Conservation (phyloP, 1,140 invertebrate species). For the Chionoecetes opilio region DNA sequence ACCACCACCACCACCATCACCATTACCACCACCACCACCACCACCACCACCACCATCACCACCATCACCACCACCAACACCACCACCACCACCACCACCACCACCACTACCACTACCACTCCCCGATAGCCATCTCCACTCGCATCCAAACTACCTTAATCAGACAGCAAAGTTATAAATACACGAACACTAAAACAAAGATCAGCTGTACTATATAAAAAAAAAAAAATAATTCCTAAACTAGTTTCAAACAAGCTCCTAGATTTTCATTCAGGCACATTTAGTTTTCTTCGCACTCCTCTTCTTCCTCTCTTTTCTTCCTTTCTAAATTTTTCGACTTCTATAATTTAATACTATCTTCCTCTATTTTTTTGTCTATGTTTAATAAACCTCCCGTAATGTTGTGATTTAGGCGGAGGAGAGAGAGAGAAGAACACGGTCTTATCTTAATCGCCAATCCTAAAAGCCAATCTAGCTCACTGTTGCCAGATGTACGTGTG, state of each 20-base stretch:
- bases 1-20: constrained; percentile 2
- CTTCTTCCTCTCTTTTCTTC: neutral
- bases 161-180: too few relatives aligned
- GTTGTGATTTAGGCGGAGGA: too few relatives aligned
- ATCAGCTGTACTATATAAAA: too few relatives aligned
- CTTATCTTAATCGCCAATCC: neutral
- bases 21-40: neutral
- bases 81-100: constrained; percentile 23
- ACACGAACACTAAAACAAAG: too few relatives aligned
- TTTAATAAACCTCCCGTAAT: too few relatives aligned
- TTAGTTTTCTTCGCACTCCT: neutral
- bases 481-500: neutral
- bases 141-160: too few relatives aligned
- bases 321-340: neutral
- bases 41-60: neutral
- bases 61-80: neutral
- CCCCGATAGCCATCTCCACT: too few relatives aligned
- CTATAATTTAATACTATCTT: neutral
- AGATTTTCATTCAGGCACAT: too few relatives aligned
- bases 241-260: too few relatives aligned
- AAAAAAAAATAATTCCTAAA: too few relatives aligned
- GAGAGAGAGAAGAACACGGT: neutral
- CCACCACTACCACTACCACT: neutral
- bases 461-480: neutral
- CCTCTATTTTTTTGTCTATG: neutral